Base-by-base conservation (phyloP, 1,140 invertebrate species). In the Akabosia matsudoensis region DNA sequence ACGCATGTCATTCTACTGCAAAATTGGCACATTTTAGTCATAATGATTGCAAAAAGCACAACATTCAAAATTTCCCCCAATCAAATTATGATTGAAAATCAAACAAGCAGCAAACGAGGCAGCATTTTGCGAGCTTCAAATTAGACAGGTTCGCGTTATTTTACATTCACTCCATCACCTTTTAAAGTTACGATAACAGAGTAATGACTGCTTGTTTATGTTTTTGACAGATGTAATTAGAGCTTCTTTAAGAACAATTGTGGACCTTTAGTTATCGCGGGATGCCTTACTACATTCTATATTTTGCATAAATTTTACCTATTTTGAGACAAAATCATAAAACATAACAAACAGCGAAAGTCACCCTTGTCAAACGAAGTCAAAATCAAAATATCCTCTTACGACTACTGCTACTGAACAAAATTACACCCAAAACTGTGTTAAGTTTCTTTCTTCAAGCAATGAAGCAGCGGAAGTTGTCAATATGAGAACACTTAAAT, bases 201-300 rank as follows among this genome's bases (percentile, higher is more conserved):
- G 24, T 13, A 7, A 56, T 56, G n/a, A 56, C 54, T 4, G 24
- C 13, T 56, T 56, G 4, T 56, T 22, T 13, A 56, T n/a, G 4
- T 56, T 56, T 56, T 56, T 56, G 54, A 56, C 54, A 56, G 54
- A 7, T 56, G 24, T 22, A 56, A 56, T 56, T 56, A 56, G 14
- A 10, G 10, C 54, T 4, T 56, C 22, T 56, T 56, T 56, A 56
- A 16, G 22, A 56, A 56, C 4, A 4, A 3, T 56, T 56, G 54
- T 56, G 14, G 14, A 13, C 54, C 3, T 24, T 22, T 10, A 45
- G 37, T 10, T 45, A 45, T 7, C 7, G 37, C 37, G 7, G 37
- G 7, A 45, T 45, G 18, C 7, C 18, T 45, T 45, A 18, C 37
- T n/a, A 45, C 18, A 45, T 45, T 45, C 7, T 45, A 45, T 45